These are phyloP conservation scores for Tinea pellionella DNA, from an alignment of 2,888 invertebrate species.

Conservation along the genomic window DNA sequence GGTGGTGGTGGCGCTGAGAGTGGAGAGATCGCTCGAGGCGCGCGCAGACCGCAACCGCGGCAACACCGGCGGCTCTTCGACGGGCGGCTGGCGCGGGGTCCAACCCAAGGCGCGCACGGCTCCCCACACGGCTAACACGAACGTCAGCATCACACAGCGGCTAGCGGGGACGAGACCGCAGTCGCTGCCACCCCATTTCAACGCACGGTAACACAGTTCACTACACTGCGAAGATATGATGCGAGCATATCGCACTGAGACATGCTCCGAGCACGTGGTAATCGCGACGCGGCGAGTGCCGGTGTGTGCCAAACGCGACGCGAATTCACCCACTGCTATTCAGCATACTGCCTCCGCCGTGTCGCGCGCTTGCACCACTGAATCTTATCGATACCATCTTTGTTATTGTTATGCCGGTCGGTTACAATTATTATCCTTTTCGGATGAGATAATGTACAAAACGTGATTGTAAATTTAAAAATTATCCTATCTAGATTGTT, in stretches of 20 bases:
- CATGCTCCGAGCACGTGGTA: conserved; percentile 4
- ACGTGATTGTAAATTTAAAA: background rate
- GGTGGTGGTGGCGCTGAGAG: conserved; percentile 60
- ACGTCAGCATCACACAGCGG: conserved; percentile 67
- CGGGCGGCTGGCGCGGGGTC: conserved; percentile 37
- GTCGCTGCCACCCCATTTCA: conserved; percentile 25
- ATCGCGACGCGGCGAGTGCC: conserved; percentile 1
- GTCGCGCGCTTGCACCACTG: background rate
- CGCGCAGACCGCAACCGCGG: conserved; percentile 60
- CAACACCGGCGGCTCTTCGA: conserved; percentile 51
- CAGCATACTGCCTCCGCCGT: background rate
- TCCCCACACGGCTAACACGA: conserved; percentile 73
- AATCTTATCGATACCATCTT: conserved; percentile 2
- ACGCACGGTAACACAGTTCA: conserved; percentile 35
- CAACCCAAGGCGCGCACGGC: conserved; percentile 67
- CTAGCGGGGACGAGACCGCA: conserved; percentile 24
- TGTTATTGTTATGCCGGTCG: background rate
- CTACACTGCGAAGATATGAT: background rate
- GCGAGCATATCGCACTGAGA: background rate
- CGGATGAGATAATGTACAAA: background rate
- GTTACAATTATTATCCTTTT: background rate
- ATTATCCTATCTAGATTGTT: background rate
- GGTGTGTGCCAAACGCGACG: conserved; percentile 1
- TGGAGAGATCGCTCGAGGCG: conserved; percentile 61
- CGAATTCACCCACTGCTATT: conserved; percentile 1